Evolutionary conservation across 2,113 vertebrate species (phyloP).

Genomic region (Microcebus lehilahytsara): DNA sequence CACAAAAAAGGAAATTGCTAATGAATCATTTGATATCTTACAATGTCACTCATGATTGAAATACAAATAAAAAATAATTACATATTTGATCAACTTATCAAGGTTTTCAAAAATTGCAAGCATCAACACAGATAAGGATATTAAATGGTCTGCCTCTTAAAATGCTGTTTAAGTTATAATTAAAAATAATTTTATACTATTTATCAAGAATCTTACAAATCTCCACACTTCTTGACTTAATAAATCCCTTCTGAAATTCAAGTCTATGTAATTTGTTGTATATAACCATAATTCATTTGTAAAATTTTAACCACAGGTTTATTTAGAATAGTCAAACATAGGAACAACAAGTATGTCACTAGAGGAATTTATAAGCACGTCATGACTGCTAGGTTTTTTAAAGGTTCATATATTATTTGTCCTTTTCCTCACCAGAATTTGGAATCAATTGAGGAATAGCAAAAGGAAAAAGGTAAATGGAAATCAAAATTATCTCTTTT

Average conservation of each 20-base stretch:
- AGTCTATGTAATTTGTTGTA: neutral
- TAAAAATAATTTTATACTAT: neutral
- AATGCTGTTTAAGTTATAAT: neutral
- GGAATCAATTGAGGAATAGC: neutral
- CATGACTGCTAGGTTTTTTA: neutral
- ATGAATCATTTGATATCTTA: neutral
- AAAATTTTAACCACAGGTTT: neutral
- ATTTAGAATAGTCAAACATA: neutral
- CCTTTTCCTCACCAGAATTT: neutral
- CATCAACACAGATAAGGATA: neutral
- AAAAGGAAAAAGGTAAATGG: neutral
- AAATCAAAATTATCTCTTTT: neutral
- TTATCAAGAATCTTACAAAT: neutral
- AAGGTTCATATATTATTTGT: neutral
- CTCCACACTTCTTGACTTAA: neutral
- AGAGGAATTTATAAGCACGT: neutral
- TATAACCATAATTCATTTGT: neutral
- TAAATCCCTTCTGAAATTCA: neutral
- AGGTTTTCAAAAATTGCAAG: neutral
- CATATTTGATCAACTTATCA: neutral
- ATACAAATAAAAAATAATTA: neutral
- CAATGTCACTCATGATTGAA: neutral
- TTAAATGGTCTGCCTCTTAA: neutral
- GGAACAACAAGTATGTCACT: neutral
- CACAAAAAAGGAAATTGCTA: neutral